A percentile compares a stretch with the other conserved stretches of the same genome.
Conservation (phyloP, 2,797 vertebrate genomes). For the Phoxinus dragarum region DNA sequence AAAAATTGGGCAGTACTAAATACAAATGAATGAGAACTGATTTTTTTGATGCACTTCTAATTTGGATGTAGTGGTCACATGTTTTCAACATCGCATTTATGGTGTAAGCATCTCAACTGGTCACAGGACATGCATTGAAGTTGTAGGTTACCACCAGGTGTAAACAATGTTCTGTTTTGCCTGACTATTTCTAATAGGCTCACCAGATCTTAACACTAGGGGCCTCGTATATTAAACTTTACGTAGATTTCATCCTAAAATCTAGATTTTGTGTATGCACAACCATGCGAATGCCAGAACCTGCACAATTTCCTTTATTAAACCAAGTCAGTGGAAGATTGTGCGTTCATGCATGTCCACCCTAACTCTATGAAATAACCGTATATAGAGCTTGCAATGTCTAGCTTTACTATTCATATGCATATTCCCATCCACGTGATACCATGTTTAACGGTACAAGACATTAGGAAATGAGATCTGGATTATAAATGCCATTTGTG, state of each 20-base stretch:
- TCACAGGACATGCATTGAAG: neutral
- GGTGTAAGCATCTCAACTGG: neutral
- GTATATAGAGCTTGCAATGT: neutral
- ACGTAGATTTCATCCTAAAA: neutral
- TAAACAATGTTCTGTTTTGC: neutral
- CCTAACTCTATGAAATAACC: neutral
- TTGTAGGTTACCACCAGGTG: neutral
- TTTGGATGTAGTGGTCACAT: neutral
- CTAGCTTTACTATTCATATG: no score
- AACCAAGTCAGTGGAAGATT: neutral
- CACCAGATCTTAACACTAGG: neutral
- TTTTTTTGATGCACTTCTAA: neutral
- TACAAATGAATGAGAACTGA: neutral
- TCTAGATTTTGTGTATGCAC: neutral
- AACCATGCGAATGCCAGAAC: no score
- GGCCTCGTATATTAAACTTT: neutral
- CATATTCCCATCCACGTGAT: neutral
- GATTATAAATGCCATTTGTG: neutral
- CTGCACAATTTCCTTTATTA: neutral
- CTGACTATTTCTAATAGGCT: neutral
- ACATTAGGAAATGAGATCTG: no score
- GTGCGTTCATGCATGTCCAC: neutral
- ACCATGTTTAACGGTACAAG: no score
- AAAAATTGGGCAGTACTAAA: neutral
- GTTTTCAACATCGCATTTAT: neutral